Percentiles rank a stretch among this genome's conserved stretches.
Conservation (phyloP, 2,797 vertebrate genomes). For the Malacoraja senta region DNA sequence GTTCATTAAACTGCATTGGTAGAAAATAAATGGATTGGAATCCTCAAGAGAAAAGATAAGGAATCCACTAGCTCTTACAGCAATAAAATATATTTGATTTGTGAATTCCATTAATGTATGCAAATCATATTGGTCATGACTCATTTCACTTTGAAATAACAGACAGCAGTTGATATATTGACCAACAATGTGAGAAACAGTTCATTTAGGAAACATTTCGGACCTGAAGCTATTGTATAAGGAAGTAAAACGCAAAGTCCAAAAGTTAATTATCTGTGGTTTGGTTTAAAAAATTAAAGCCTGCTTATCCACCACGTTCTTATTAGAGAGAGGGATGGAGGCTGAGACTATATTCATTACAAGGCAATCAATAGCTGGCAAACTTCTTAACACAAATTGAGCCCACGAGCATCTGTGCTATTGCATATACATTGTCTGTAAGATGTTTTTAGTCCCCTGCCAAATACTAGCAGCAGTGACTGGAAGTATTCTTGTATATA, state of each 20-base stretch:
- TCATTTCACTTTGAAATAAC: neutral
- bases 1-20: neutral
- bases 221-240: neutral
- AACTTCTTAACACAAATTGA: neutral
- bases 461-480: neutral
- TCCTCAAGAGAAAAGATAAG: neutral
- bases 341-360: constrained; percentile 9
- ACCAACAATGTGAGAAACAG: neutral
- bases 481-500: neutral
- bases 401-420: neutral
- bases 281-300: constrained; percentile 7
- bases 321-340: neutral
- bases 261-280: neutral
- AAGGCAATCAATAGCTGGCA: neutral
- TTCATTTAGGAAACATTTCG: constrained; percentile 18
- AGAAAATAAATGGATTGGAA: neutral
- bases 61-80: neutral
- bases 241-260: neutral
- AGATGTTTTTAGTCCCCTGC: neutral
- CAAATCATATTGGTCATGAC: neutral
- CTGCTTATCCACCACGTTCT: neutral
- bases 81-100: constrained; percentile 6
- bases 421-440: neutral
- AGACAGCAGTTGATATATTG: neutral
- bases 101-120: neutral